Percentiles rank a stretch among this genome's conserved stretches.
Conservation (phyloP, 2,888 invertebrate genomes). For the Metallyticus violacea region DNA sequence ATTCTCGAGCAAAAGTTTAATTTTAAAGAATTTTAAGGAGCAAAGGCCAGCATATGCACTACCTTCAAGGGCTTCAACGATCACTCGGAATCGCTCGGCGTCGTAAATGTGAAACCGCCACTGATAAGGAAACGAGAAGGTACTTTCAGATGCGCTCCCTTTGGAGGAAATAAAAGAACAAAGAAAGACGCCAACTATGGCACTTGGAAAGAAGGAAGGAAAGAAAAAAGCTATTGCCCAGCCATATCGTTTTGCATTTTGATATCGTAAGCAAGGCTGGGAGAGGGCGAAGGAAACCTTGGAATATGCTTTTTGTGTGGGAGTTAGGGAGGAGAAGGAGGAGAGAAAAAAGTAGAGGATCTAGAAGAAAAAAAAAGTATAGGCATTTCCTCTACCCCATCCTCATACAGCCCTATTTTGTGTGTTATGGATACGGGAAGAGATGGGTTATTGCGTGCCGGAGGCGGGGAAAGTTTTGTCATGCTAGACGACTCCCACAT, state of each 20-base stretch:
- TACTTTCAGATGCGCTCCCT: background rate
- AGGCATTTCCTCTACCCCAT: background rate
- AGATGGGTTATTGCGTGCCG: background rate
- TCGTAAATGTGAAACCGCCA: background rate
- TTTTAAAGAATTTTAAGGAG: no score
- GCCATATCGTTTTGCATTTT: slow-evolving; percentile 23
- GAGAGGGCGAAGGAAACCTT: background rate
- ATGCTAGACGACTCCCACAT: background rate
- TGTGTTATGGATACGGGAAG: background rate
- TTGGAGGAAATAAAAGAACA: background rate
- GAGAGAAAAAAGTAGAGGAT: background rate
- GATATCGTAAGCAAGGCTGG: background rate
- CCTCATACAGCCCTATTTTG: background rate
- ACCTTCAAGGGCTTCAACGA: no score
- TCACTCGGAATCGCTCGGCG: no score
- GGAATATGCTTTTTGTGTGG: background rate
- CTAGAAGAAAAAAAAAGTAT: background rate
- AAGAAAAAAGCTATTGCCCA: slow-evolving; percentile 10
- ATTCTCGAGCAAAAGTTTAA: no score
- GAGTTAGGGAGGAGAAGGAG: background rate
- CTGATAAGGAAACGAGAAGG: background rate
- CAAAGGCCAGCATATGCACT: no score
- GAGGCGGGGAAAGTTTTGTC: background rate
- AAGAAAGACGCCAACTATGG: background rate
- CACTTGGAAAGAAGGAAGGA: background rate